Conservation (phyloP, 53 echinoderm and acorn worm genomes). For the Holothuria scabra region DNA sequence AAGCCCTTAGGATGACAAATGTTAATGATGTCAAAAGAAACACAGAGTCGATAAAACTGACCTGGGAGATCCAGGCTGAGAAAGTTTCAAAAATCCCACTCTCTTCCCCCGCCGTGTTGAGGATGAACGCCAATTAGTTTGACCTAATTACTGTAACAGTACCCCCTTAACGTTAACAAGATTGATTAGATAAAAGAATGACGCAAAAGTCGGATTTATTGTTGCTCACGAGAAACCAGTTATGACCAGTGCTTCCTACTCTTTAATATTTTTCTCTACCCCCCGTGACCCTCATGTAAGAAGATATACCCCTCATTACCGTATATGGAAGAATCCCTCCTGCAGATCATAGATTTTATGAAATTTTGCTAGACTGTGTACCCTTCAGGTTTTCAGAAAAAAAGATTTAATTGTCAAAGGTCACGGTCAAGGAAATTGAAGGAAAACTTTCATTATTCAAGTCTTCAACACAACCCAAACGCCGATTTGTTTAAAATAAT, state of each 20-base stretch:
- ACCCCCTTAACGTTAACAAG: not conserved
- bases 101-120: constrained; percentile 6
- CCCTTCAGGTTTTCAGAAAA: no score
- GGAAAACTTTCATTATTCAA: not conserved
- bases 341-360: constrained; percentile 1
- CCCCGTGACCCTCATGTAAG: not conserved
- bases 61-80: constrained; percentile 19
- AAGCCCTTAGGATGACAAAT: no score
- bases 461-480: not conserved
- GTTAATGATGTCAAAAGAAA: no score
- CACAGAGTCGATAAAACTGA: not conserved
- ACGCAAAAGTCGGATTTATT: constrained; percentile 20
- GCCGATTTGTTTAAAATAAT: not conserved
- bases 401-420: not conserved
- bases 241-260: constrained; percentile 38
- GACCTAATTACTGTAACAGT: constrained; percentile 39
- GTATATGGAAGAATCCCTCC: constrained; percentile 28
- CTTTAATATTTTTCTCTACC: constrained; percentile 6
- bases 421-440: not conserved
- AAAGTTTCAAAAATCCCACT: constrained; percentile 2
- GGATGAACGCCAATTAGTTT: constrained; percentile 8
- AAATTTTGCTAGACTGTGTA: not conserved
- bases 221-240: not conserved
- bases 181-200: constrained; percentile 18
- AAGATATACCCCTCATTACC: not conserved